Evolutionary conservation across 2,113 vertebrate genomes (phyloP).

Genomic region (Climacteris rufus): DNA sequence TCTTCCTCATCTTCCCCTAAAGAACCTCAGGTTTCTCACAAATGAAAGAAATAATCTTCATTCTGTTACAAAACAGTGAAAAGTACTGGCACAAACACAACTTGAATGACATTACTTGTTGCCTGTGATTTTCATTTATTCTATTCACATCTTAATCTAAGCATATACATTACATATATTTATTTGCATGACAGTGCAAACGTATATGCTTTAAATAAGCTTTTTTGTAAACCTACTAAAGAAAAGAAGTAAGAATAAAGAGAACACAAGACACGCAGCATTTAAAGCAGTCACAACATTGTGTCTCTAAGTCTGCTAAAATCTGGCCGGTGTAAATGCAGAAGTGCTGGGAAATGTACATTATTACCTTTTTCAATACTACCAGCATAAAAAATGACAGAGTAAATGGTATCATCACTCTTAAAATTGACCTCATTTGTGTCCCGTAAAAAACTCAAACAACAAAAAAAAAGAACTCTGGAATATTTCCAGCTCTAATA

Average conservation of each 20-base stretch:
- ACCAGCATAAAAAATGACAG: not conserved
- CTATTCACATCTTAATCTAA: not conserved
- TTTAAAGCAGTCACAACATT: not conserved
- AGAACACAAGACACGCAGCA: not conserved
- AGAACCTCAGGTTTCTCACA: not conserved
- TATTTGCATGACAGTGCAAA: not conserved
- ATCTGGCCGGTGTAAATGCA: not conserved
- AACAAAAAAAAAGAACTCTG: not conserved
- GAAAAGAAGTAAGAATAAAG: not conserved
- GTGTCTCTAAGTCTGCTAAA: not conserved
- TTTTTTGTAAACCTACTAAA: not conserved
- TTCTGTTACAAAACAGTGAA: not conserved
- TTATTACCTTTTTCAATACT: not conserved
- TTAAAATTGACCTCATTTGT: not conserved
- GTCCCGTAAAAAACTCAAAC: accelerated
- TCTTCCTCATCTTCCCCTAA: not conserved
- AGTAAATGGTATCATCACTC: not conserved
- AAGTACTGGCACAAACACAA: not conserved
- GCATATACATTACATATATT: not conserved
- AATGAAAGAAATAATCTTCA: not conserved
- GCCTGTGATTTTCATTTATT: not conserved
- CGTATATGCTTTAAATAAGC: not conserved
- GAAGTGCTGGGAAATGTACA: not conserved
- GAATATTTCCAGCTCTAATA: not conserved
- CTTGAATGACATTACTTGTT: not conserved